Percentiles rank a stretch among this genome's conserved stretches.
Conservation (phyloP, 2,113 vertebrate species). For the Oncorhynchus gorbuscha region DNA sequence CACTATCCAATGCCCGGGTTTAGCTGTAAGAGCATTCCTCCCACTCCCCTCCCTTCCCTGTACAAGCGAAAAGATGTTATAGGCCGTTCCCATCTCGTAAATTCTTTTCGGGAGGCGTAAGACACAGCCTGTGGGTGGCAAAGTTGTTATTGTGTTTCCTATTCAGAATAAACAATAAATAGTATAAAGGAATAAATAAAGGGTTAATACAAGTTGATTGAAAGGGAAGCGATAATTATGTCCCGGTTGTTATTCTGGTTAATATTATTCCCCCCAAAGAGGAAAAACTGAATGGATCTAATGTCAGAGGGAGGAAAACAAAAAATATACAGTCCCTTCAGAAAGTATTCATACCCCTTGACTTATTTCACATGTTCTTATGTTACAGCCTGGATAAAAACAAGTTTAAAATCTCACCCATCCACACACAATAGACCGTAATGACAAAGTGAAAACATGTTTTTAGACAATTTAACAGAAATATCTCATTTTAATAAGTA, state of each 20-base stretch:
- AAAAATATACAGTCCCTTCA: too few relatives aligned
- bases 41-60: not conserved
- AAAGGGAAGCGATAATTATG: conserved; percentile 28
- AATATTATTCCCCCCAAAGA: conserved; percentile 11
- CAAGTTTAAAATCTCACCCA: not conserved
- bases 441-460: too few relatives aligned
- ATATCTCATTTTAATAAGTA: too few relatives aligned
- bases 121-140: conserved; percentile 34
- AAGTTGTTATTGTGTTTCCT: conserved; percentile 25
- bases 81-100: conserved; percentile 28
- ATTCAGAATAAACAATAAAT: conserved; percentile 59
- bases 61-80: conserved; percentile 26
- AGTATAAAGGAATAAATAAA: conserved; percentile 57
- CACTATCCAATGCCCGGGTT: not conserved
- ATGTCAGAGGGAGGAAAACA: conserved; percentile 33
- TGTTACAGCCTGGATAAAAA: too few relatives aligned
- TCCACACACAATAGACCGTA: too few relatives aligned
- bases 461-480: too few relatives aligned
- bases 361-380: too few relatives aligned
- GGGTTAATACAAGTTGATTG: conserved; percentile 43
- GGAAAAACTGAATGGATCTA: not conserved
- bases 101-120: conserved; percentile 54
- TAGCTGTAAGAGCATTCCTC: conserved; percentile 10
- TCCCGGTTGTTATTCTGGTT: conserved; percentile 22
- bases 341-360: too few relatives aligned